phyloP scores from a whole-genome alignment of 2,888 invertebrate genomes.

The Zhuqinia jingwanae region DNA sequence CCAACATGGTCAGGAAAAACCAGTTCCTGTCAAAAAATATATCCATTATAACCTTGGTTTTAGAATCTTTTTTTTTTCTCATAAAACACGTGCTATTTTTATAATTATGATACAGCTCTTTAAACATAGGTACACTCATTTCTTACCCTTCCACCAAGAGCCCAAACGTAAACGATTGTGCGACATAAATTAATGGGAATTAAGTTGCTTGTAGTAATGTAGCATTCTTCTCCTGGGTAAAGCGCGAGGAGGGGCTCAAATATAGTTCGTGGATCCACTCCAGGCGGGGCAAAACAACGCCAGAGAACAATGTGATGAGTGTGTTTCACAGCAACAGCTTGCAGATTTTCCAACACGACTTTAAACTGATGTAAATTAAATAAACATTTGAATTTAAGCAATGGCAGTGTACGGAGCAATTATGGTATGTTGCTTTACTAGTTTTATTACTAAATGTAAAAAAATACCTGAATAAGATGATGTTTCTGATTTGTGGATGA shows the following conservation, averaged over 20 bases:
- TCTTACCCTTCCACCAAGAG: constrained; percentile 65
- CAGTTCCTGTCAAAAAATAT: constrained; percentile 35
- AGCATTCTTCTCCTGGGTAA: constrained; percentile 62
- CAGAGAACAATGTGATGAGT: constrained; percentile 67
- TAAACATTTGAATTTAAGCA: not conserved
- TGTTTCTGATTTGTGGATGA: constrained; percentile 18
- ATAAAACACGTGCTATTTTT: not conserved
- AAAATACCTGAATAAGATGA: constrained; percentile 66
- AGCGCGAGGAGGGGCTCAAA: constrained; percentile 52
- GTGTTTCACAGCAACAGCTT: constrained; percentile 47
- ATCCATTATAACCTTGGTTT: too few relatives aligned
- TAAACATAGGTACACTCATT: not conserved
- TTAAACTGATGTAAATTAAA: constrained; percentile 33
- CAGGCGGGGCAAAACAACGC: constrained; percentile 62
- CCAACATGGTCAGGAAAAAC: constrained; percentile 71
- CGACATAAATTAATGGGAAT: constrained; percentile 64
- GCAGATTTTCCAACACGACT: constrained; percentile 37
- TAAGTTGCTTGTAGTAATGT: constrained; percentile 15
- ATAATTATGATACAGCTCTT: too few relatives aligned
- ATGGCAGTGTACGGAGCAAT: too few relatives aligned
- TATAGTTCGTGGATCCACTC: constrained; percentile 33
- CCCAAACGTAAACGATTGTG: constrained; percentile 62
- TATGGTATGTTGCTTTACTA: not conserved
- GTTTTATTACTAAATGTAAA: too few relatives aligned
- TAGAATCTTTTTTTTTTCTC: too few relatives aligned